Conservation (phyloP, 2,888 invertebrate species). For the Nebria salina region DNA sequence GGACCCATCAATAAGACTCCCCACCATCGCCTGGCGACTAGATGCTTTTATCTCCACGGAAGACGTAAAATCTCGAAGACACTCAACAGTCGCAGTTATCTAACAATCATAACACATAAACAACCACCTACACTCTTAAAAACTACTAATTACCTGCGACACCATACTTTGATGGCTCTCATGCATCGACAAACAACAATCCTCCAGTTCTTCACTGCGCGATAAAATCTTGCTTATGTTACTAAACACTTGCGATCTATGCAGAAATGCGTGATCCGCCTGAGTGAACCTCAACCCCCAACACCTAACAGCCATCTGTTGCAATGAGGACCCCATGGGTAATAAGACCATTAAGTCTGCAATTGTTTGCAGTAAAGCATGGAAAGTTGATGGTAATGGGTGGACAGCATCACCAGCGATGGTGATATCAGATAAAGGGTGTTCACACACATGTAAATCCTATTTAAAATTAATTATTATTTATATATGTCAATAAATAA, state of each 20-base stretch:
- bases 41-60: conserved; percentile 86
- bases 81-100: conserved; percentile 68
- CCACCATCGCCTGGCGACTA: conserved; percentile 93
- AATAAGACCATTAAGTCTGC: conserved; percentile 90
- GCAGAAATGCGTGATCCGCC: conserved; percentile 90
- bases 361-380: conserved; percentile 88
- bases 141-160: conserved; percentile 54
- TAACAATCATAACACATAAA: neutral
- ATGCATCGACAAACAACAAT: conserved; percentile 67
- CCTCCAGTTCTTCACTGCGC: conserved; percentile 85
- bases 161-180: conserved; percentile 67
- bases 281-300: conserved; percentile 92
- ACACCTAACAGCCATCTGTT: conserved; percentile 92
- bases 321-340: conserved; percentile 86
- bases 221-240: conserved; percentile 96
- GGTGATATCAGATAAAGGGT: conserved; percentile 81
- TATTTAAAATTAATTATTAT: conserved; percentile 51
- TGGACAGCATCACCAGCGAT: conserved; percentile 77
- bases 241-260: conserved; percentile 83
- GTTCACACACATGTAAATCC: conserved; percentile 74
- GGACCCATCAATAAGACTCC: conserved; percentile 90
- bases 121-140: too few species aligned
- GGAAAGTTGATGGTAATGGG: conserved; percentile 73
- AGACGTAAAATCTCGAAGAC: conserved; percentile 78
- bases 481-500: conserved; percentile 32